Percentiles rank a stretch among this genome's conserved stretches.
phyloP scores from a whole-genome alignment of 1,140 invertebrate genomes.

The Drosophila bipectinata region DNA sequence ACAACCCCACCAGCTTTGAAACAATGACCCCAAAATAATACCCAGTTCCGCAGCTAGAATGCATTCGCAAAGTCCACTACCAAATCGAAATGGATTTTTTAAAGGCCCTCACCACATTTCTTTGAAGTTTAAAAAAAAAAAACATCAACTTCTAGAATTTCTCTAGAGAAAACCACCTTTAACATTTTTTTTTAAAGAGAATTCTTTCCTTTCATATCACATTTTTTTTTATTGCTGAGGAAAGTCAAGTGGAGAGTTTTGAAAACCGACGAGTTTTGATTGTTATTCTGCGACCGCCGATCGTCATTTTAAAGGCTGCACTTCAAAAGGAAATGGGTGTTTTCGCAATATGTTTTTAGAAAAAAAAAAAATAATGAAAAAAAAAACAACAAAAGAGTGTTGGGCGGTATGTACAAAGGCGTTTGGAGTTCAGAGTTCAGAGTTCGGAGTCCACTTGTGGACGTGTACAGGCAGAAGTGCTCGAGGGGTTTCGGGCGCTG shows the following conservation, averaged over 20 bases:
- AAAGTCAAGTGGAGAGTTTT: conserved; percentile 25
- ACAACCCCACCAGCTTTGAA: too few relatives aligned
- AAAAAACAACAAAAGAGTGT: background rate
- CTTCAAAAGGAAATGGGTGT: conserved; percentile 54
- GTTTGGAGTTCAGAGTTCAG: conserved; percentile 1
- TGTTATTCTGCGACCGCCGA: conserved; percentile 36
- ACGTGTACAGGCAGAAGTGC: conserved; percentile 65
- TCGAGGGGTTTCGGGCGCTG: conserved; percentile 54
- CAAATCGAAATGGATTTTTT: too few relatives aligned
- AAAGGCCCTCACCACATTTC: too few relatives aligned
- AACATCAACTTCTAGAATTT: conserved; percentile 33
- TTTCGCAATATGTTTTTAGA: background rate
- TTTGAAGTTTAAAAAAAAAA: too few relatives aligned
- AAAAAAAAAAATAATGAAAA: background rate
- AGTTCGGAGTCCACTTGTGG: conserved; percentile 44
- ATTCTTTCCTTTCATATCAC: background rate
- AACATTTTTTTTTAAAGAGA: background rate
- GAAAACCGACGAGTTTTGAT: conserved; percentile 11
- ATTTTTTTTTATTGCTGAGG: conserved; percentile 13
- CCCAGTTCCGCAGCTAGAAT: too few relatives aligned
- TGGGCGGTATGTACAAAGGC: conserved; percentile 8
- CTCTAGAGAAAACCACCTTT: conserved; percentile 26
- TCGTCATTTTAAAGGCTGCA: conserved; percentile 47
- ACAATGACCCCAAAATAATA: too few relatives aligned
- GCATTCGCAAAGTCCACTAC: too few relatives aligned